Evolutionary conservation across 1,140 invertebrate species (phyloP).

Genomic region (Trichonephila clavata): DNA sequence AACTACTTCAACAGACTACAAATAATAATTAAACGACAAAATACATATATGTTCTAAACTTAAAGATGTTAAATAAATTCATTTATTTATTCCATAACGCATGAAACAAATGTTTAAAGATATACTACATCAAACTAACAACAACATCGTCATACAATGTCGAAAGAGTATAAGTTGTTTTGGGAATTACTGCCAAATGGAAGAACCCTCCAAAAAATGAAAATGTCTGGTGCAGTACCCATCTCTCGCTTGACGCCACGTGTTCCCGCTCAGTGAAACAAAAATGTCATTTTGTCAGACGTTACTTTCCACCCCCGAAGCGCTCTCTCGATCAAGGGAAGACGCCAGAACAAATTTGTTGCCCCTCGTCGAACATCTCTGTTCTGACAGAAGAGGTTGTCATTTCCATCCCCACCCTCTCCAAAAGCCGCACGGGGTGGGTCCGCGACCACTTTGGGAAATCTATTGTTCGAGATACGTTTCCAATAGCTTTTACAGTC

Average conservation of each 20-base stretch:
- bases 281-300: not conserved
- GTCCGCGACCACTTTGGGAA: not conserved
- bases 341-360: constrained; percentile 39
- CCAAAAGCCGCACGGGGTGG: not conserved
- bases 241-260: not conserved
- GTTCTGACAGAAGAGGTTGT: not conserved
- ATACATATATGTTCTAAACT: no score
- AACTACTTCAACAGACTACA: no score
- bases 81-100: no score
- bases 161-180: not conserved
- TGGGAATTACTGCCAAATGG: not conserved
- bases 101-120: not conserved
- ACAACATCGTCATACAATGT: not conserved
- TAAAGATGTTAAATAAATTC: no score
- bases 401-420: not conserved
- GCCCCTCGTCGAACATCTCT: not conserved
- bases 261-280: not conserved
- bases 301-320: not conserved
- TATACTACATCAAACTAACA: not conserved
- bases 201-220: not conserved
- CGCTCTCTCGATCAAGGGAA: not conserved
- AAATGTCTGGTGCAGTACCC: not conserved
- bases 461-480: not conserved
- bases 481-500: not conserved
- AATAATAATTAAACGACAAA: no score